Evolutionary conservation across 1,140 invertebrate genomes (phyloP), one percentile per base, ranked within the genome.

Genomic region (Camponotus vicinus): DNA sequence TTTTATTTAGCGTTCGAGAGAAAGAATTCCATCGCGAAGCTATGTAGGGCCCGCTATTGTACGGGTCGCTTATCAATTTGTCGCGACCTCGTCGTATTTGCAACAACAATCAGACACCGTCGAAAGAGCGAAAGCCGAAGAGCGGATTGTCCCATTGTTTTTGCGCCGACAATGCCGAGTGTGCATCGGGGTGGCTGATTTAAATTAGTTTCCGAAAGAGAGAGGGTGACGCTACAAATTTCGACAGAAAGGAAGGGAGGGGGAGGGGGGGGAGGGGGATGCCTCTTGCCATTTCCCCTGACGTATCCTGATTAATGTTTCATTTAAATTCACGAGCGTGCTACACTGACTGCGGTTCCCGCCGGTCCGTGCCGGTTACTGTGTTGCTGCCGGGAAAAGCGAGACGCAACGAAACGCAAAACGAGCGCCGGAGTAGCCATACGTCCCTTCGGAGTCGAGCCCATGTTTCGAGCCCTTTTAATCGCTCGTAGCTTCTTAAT

Each of bases 271-370:
- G 27, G 27, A 27, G 27, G 40, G 70, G 67, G 63, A 57, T 34
- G 76, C 59, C 70, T 88, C 87, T 88, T 71, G 75, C 70, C 42
- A 75, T 80, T 90, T 90, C 89, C 76, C 89, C 55, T 57, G 85
- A 78, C 76, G 64, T 69, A 86, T 89, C 27, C 37, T 76, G 87
- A 89, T 91, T 88, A 91, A 87, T 73, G 85, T 87, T 89, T 89
- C 90, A 75, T 91, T 91, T 79, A 83, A 85, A 91, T 79, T 91
- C 85, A 73, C 66, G 57, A 69, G 59, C 76, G 49, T 64, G 52
- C 79, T 73, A 82, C 55, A 55, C 67, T 37, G 37, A 40, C 69
- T 37, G 79, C 27, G 27, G 78, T 6, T 34, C 15, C 27, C 9
- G 67, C 18, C 15, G 67, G 21, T 27, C 21, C 9, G 8, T n/a